Base-by-base conservation (phyloP, 1,140 invertebrate species). In the Drosophila watanabei region DNA sequence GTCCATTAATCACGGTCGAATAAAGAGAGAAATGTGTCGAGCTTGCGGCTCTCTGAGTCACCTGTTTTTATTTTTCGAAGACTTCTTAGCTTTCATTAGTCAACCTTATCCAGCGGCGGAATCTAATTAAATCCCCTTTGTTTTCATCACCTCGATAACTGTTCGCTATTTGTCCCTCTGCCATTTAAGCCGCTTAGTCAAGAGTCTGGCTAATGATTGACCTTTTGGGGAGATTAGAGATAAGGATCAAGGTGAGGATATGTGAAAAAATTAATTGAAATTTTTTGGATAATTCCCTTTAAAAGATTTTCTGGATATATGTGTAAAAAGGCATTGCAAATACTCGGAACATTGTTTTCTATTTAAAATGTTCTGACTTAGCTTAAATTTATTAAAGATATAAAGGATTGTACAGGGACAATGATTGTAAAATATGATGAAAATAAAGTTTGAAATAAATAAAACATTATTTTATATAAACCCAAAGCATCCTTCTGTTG, bases 1-100 rank as follows among this genome's bases (percentile, higher is more conserved):
- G 78, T 79, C 75, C 86, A 89, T 89, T 86, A 89, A 89, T 89
- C 85, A 89, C 41, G 30, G 64, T 30, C 70, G 65, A 61, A 72
- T 51, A 61, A 61, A 82, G 63, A 82, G 63, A 63, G 65, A 63
- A 64, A 76, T 79, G 73, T 69, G 51, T 75, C 57, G 52, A 65
- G 62, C 18, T 41, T 20, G 59, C 18, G 20, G 54, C 14, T 39
- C n/a, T 56, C 54, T 80, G 78, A 80, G 59, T 80, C 77, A 80
- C 69, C 61, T 80, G 66, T 39, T 71, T 69, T 52, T 24, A 24
- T 24, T 24, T 24, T 18, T 59, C 11, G 2, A 43, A 56, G 14
- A 66, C 32, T 70, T 80, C 48, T 65, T 70, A 46, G 49, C 60
- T 58, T 64, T 73, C 66, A 51, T 78, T 86, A 71, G 70, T 62